Conservation (phyloP, 1,140 invertebrate species). For the Marisa cornuarietis region DNA sequence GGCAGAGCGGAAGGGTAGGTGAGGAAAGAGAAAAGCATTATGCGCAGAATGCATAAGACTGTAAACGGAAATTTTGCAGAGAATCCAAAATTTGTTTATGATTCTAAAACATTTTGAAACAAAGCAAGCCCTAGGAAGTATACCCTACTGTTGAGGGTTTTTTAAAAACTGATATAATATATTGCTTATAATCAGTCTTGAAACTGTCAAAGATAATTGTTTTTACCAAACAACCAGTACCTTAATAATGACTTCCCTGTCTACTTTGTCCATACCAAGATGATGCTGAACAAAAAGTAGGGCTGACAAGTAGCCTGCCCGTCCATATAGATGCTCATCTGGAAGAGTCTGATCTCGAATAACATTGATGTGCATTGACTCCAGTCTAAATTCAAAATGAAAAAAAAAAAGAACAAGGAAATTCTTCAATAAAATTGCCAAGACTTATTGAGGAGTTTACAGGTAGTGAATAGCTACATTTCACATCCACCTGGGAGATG, state of each 20-base stretch:
- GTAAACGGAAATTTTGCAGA: too few relatives aligned
- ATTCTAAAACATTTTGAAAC: too few relatives aligned
- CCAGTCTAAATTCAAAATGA: conserved; percentile 44
- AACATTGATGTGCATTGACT: conserved; percentile 42
- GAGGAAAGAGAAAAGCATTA: too few relatives aligned
- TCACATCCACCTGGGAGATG: not conserved
- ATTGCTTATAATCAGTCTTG: too few relatives aligned
- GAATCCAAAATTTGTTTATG: too few relatives aligned
- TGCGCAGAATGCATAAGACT: too few relatives aligned
- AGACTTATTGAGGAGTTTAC: not conserved
- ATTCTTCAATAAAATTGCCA: not conserved
- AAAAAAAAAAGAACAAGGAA: not conserved
- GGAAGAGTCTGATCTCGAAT: conserved; percentile 68
- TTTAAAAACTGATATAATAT: too few relatives aligned
- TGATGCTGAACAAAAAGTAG: conserved; percentile 67
- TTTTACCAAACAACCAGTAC: not conserved
- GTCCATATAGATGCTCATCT: conserved; percentile 87
- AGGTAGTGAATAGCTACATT: not conserved
- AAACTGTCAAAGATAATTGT: too few relatives aligned
- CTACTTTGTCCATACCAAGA: conserved; percentile 61
- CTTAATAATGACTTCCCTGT: conserved; percentile 27
- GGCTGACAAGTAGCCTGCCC: conserved; percentile 84
- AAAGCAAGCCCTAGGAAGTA: too few relatives aligned
- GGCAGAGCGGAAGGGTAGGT: too few relatives aligned
- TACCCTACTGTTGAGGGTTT: too few relatives aligned